phyloP scores from a whole-genome alignment of 2,888 invertebrate genomes.

The Tenodera sinensis region DNA sequence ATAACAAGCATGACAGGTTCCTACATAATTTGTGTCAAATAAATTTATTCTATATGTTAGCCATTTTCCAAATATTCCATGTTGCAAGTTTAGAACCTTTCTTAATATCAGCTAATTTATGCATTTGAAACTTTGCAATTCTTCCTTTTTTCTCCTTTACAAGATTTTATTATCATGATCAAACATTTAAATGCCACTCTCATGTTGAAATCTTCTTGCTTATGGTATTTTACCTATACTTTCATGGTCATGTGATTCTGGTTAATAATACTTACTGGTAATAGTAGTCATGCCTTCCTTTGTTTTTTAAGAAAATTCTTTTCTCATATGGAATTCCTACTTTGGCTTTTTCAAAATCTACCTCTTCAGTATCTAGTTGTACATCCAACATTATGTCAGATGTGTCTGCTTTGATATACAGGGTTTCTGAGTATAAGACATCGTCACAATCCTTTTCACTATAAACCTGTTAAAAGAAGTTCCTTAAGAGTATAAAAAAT shows the following conservation, averaged over 20 bases:
- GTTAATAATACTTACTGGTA: conserved; percentile 47
- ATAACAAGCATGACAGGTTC: no score
- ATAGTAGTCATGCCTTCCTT: conserved; percentile 55
- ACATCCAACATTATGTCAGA: conserved; percentile 58
- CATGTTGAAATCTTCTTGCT: no score
- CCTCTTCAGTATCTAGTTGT: conserved; percentile 45
- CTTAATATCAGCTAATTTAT: no score
- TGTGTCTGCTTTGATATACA: conserved; percentile 55
- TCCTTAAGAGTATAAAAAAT: not conserved
- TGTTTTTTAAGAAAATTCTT: conserved; percentile 53
- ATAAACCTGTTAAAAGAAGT: conserved; percentile 17
- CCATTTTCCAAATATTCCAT: no score
- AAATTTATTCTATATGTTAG: no score
- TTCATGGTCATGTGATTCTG: not conserved
- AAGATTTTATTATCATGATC: no score
- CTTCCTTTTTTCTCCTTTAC: no score
- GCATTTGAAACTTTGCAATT: no score
- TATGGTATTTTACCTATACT: no score
- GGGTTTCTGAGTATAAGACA: conserved; percentile 47
- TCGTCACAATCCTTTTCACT: conserved; percentile 13
- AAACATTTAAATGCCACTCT: no score
- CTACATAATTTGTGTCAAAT: no score
- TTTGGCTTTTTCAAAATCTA: conserved; percentile 57
- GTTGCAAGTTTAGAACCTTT: no score
- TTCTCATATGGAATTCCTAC: conserved; percentile 50